Evolutionary conservation across 2,797 vertebrate genomes (phyloP).

Genomic region (Peromyscus aztecus): DNA sequence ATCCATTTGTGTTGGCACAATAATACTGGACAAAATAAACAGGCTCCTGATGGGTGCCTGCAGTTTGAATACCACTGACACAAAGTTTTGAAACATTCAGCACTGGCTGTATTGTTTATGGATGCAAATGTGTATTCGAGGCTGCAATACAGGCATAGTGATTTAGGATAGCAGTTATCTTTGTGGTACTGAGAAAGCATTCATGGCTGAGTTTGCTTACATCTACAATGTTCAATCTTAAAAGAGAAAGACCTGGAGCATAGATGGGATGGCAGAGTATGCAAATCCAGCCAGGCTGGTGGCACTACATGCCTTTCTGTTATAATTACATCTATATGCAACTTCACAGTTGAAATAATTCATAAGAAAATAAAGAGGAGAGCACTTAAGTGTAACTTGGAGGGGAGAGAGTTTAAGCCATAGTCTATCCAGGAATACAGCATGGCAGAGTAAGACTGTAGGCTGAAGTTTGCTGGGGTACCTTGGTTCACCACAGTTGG

Average conservation of each 20-base stretch:
- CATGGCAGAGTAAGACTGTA: not conserved
- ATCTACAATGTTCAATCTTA: conserved; percentile 19
- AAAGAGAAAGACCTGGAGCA: not conserved
- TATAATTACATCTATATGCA: conserved; percentile 57
- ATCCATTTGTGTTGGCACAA: not conserved
- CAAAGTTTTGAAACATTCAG: not conserved
- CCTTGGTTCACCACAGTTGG: not conserved
- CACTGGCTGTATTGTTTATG: not conserved
- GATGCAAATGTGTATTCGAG: not conserved
- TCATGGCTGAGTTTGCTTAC: not conserved
- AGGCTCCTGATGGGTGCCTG: not conserved
- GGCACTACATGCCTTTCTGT: not conserved
- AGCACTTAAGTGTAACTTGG: conserved; percentile 26
- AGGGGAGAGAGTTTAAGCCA: conserved; percentile 56
- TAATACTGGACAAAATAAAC: conserved; percentile 3
- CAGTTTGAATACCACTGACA: conserved; percentile 25
- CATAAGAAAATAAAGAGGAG: conserved; percentile 63
- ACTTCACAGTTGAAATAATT: conserved; percentile 62
- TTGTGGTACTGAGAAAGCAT: conserved; percentile 15
- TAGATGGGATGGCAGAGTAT: not conserved
- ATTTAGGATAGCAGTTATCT: not conserved
- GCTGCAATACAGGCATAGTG: not conserved
- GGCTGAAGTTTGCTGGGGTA: not conserved
- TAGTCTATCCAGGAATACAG: not conserved
- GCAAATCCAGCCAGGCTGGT: not conserved